Conservation (phyloP, 1,140 invertebrate species). For the Drosophila saltans region DNA sequence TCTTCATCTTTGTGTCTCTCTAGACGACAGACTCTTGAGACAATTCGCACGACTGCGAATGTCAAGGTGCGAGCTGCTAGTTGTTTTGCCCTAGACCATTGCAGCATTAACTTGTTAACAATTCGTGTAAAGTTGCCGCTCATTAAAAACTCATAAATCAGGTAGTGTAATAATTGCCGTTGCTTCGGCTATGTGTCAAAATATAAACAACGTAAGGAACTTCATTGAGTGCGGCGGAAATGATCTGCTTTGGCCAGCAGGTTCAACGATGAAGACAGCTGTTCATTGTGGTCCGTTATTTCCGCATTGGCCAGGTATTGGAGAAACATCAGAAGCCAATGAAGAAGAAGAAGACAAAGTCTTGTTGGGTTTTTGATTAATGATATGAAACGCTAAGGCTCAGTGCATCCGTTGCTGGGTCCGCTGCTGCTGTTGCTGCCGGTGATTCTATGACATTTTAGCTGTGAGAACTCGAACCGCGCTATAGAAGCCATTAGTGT, state of each 20-base stretch:
- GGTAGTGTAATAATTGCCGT: conserved; percentile 34
- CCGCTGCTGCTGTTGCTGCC: conserved; percentile 12
- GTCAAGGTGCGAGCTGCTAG: conserved; percentile 68
- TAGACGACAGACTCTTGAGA: conserved; percentile 25
- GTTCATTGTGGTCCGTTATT: conserved; percentile 36
- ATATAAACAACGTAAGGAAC: conserved; percentile 38
- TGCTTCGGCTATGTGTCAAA: conserved; percentile 55
- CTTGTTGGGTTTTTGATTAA: conserved; percentile 72
- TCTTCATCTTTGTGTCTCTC: conserved; percentile 48
- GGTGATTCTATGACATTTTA: conserved; percentile 65
- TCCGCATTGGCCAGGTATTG: conserved; percentile 54
- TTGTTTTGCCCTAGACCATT: conserved; percentile 37
- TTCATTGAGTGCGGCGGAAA: conserved; percentile 52
- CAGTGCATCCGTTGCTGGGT: conserved; percentile 58
- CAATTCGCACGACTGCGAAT: conserved; percentile 69
- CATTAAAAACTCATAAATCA: conserved; percentile 81
- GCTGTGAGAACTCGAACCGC: conserved; percentile 19
- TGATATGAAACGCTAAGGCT: conserved; percentile 60
- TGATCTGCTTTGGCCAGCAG: conserved; percentile 56
- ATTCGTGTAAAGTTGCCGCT: conserved; percentile 79
- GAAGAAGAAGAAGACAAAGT: conserved; percentile 11
- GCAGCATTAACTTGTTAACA: conserved; percentile 69
- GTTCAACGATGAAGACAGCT: conserved; percentile 28
- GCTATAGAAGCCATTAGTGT: conserved; percentile 40
- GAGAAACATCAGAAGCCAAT: conserved; percentile 52